A percentile compares a stretch with the other conserved stretches of the same genome.
These are phyloP conservation scores for Crenuchus spilurus DNA, from an alignment of 2,797 vertebrate genomes.

Conservation along the genomic window DNA sequence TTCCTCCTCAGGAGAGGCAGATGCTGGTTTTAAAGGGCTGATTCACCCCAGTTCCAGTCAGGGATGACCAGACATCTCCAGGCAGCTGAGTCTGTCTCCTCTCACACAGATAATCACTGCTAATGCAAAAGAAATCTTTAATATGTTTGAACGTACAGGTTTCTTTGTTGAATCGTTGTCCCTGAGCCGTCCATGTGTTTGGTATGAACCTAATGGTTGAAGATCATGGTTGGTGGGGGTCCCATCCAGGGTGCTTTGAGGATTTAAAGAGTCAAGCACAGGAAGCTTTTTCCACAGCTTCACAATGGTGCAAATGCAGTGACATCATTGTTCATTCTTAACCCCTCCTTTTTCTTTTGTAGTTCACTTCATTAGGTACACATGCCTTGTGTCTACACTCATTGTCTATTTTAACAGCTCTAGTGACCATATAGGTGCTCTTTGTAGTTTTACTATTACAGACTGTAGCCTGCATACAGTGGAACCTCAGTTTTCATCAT, in stretches of 20 bases:
- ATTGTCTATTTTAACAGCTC: no score
- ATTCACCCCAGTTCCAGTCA: constrained; percentile 18
- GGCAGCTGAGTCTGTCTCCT: constrained; percentile 1
- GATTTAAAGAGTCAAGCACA: background rate
- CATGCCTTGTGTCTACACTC: no score
- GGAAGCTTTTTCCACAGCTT: background rate
- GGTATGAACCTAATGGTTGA: background rate
- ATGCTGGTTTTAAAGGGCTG: constrained; percentile 19
- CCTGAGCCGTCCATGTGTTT: background rate
- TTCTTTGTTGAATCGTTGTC: background rate
- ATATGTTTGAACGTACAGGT: background rate
- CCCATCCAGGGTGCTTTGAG: background rate
- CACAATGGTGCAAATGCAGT: background rate
- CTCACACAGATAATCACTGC: constrained; percentile 1
- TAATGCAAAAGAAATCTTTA: background rate
- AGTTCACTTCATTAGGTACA: no score
- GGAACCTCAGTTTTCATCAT: no score
- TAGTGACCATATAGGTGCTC: no score
- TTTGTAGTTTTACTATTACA: no score
- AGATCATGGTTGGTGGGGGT: background rate
- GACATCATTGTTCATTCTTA: background rate
- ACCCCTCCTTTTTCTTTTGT: background rate
- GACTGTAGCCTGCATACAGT: no score
- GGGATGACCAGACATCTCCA: background rate
- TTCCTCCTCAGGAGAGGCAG: background rate